Conservation (phyloP, 2,113 vertebrate genomes). For the Elephantulus edwardii region DNA sequence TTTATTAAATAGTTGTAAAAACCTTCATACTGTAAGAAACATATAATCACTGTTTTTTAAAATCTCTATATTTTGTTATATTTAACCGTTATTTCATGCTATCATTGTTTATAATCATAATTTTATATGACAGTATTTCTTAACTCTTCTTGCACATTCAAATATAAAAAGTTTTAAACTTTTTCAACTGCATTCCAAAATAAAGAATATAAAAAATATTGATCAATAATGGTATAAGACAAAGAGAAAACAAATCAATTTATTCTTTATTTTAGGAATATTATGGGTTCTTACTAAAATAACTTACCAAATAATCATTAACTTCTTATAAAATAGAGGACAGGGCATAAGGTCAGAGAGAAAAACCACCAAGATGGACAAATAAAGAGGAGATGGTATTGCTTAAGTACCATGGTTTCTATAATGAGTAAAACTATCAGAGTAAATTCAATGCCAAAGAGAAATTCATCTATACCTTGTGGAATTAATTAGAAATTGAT, state of each 20-base stretch:
- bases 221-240: background rate
- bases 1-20: background rate
- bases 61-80: background rate
- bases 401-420: background rate
- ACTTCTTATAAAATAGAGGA: background rate
- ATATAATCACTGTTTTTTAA: background rate
- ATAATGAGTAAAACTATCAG: conserved; percentile 70
- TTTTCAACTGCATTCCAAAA: background rate
- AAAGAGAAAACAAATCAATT: background rate
- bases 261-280: background rate
- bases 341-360: background rate
- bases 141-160: background rate
- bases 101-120: background rate
- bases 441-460: conserved; percentile 79
- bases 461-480: conserved; percentile 80
- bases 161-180: background rate
- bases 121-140: background rate
- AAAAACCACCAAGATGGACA: background rate
- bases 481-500: conserved; percentile 85
- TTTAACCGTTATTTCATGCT: background rate
- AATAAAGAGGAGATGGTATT: conserved; percentile 38
- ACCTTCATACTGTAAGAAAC: background rate
- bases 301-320: background rate
- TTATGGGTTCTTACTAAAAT: background rate
- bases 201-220: background rate